Evolutionary conservation across 1,140 invertebrate species (phyloP).

Genomic region (Polypedilum pembai): DNA sequence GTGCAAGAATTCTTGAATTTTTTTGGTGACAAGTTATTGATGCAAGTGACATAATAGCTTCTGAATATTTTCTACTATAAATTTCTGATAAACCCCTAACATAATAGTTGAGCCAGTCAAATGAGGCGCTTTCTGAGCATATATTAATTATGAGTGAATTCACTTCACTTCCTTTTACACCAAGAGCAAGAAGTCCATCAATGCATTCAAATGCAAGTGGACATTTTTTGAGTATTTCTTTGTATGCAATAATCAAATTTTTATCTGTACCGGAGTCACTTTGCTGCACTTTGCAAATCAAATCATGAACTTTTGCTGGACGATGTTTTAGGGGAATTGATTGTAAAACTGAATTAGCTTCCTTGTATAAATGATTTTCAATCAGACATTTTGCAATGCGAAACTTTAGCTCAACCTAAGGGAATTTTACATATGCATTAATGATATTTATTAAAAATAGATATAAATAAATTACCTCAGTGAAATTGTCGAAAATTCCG

Average conservation of each 20-base stretch:
- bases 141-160: constrained; percentile 55
- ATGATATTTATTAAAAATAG: too few species aligned
- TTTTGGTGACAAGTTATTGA: constrained; percentile 54
- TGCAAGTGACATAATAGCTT: constrained; percentile 54
- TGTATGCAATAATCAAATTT: constrained; percentile 62
- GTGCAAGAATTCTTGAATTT: constrained; percentile 57
- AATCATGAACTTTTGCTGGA: constrained; percentile 61
- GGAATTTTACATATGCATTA: too few species aligned
- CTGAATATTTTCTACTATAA: constrained; percentile 54
- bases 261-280: constrained; percentile 54
- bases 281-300: constrained; percentile 62
- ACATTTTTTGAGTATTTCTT: constrained; percentile 68
- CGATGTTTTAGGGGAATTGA: constrained; percentile 60
- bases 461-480: too few species aligned
- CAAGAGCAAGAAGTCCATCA: constrained; percentile 57
- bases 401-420: not conserved
- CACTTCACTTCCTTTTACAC: constrained; percentile 63
- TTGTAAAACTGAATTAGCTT: constrained; percentile 59
- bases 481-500: not conserved
- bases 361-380: constrained; percentile 53
- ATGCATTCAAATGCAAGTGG: constrained; percentile 65
- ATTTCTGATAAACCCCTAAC: constrained; percentile 60
- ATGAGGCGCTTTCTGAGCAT: constrained; percentile 42
- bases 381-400: constrained; percentile 41
- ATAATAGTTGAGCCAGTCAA: constrained; percentile 58